phyloP scores from a whole-genome alignment of 1,140 invertebrate species.

The Micrasema minimum region DNA sequence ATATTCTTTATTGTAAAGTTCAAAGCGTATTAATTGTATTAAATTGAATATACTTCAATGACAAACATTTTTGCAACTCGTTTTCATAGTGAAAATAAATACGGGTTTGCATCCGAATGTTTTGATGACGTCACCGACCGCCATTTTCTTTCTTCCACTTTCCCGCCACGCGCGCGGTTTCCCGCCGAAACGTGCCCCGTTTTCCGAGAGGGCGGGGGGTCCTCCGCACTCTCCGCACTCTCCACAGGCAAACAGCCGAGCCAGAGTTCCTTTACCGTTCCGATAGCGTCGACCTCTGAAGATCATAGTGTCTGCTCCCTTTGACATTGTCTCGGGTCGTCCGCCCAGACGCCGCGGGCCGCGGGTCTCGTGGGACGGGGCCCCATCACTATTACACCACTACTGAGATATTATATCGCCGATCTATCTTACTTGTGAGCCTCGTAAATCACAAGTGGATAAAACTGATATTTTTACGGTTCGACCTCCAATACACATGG shows the following conservation, averaged over 20 bases:
- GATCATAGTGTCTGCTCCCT: slow-evolving; percentile 48
- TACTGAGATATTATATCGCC: no score
- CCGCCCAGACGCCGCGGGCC: slow-evolving; percentile 38
- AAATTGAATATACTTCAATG: no score
- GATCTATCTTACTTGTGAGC: no score
- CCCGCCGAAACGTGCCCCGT: slow-evolving; percentile 4
- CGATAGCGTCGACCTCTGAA: slow-evolving; percentile 47
- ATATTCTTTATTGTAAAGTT: no score
- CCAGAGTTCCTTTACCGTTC: slow-evolving; percentile 26
- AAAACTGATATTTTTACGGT: no score
- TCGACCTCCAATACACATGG: no score
- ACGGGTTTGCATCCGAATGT: no score
- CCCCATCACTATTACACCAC: background rate
- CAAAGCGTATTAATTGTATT: no score
- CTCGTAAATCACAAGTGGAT: no score
- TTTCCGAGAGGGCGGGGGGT: background rate
- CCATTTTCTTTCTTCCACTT: background rate
- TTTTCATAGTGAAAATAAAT: no score
- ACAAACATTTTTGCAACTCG: no score
- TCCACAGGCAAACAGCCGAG: background rate
- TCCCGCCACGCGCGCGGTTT: slow-evolving; percentile 11
- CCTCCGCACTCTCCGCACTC: background rate
- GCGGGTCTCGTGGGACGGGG: background rate
- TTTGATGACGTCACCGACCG: no score
- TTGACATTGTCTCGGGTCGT: slow-evolving; percentile 49